These are phyloP conservation scores for Coracias cyanogaster DNA, from an alignment of 2,797 vertebrate genomes.

Conservation along the genomic window DNA sequence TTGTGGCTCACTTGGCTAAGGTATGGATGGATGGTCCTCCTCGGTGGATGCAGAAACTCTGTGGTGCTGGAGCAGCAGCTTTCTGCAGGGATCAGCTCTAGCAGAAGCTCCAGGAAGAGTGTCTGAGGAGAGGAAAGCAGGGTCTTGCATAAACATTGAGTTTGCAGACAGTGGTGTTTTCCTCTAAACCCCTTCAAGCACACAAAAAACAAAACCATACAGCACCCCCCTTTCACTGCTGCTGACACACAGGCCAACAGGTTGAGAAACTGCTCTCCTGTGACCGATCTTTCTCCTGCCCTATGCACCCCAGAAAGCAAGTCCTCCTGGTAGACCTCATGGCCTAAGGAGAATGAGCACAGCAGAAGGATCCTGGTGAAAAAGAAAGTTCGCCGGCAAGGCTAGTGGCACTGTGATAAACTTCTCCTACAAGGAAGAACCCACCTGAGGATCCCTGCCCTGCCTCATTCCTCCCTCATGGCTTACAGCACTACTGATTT, in stretches of 20 bases:
- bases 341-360: neutral
- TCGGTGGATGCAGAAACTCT: fast-evolving
- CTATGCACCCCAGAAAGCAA: neutral
- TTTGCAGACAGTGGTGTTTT: fast-evolving
- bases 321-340: neutral
- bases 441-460: neutral
- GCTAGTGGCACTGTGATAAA: neutral
- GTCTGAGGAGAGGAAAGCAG: neutral
- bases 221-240: neutral
- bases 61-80: neutral
- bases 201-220: fast-evolving
- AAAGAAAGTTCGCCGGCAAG: neutral
- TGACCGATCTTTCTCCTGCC: neutral
- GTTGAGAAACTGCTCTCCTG: neutral
- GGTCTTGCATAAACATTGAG: neutral
- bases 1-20: neutral
- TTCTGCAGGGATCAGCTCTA: neutral
- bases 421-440: neutral
- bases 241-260: neutral
- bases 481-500: neutral
- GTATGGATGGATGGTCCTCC: fast-evolving
- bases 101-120: neutral
- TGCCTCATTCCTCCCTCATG: neutral
- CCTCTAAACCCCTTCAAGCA: neutral
- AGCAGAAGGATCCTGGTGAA: neutral